Evolutionary conservation across 1,140 invertebrate species (phyloP).

Genomic region (Popillia japonica): DNA sequence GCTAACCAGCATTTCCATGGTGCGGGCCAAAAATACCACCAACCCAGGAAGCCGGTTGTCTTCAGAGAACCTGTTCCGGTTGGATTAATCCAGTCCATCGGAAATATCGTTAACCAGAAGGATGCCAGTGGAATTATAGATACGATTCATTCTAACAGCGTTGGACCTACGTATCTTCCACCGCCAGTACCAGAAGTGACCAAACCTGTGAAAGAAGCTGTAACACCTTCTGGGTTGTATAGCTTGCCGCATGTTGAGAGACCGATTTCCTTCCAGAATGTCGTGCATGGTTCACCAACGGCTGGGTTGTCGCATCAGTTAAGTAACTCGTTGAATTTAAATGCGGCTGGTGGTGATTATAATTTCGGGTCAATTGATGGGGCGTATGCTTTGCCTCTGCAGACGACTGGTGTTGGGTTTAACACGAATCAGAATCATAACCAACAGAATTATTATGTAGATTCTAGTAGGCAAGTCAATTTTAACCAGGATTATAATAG

Average conservation of each 20-base stretch:
- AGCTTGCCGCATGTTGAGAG: constrained; percentile 60
- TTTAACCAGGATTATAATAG: constrained; percentile 25
- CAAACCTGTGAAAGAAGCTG: constrained; percentile 48
- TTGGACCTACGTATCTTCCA: constrained; percentile 65
- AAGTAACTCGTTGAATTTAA: not conserved
- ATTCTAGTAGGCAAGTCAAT: not conserved
- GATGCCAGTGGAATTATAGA: constrained; percentile 50
- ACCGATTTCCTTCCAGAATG: constrained; percentile 54
- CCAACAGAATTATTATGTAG: constrained; percentile 7
- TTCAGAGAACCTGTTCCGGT: constrained; percentile 75
- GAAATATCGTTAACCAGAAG: constrained; percentile 62
- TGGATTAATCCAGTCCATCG: constrained; percentile 71
- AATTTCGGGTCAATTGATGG: not conserved
- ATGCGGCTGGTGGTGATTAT: constrained; percentile 15
- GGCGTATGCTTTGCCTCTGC: constrained; percentile 30
- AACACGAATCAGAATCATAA: not conserved
- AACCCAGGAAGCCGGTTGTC: constrained; percentile 68
- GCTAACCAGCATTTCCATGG: constrained; percentile 51
- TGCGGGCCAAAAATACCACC: constrained; percentile 51
- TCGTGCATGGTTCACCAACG: constrained; percentile 51
- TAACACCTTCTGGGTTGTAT: constrained; percentile 62
- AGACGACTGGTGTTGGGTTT: not conserved
- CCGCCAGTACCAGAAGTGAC: constrained; percentile 68
- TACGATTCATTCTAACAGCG: not conserved
- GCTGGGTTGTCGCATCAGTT: constrained; percentile 40